Conservation (phyloP, 2,797 vertebrate species). For the Phyllotis vaccarum region DNA sequence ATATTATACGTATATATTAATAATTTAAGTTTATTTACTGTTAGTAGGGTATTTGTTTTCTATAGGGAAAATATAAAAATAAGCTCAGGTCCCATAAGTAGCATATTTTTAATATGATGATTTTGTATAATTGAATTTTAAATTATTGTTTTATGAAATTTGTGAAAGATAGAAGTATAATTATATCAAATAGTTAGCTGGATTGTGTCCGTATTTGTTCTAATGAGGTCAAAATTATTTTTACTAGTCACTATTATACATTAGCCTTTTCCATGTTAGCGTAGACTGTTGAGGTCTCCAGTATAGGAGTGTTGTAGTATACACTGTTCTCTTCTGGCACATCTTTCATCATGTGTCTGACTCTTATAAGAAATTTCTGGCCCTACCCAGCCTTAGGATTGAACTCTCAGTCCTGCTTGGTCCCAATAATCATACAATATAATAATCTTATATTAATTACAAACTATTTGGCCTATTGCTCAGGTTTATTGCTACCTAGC, state of each 20-base stretch:
- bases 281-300: background rate
- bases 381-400: too few species aligned
- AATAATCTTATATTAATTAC: too few species aligned
- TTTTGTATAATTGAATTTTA: conserved; percentile 26
- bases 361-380: too few species aligned
- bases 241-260: background rate
- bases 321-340: background rate
- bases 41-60: background rate
- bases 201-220: background rate
- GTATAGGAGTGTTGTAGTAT: background rate
- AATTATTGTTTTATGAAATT: conserved; percentile 37
- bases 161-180: background rate
- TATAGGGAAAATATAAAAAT: background rate
- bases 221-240: background rate
- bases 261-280: background rate
- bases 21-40: conserved; percentile 11
- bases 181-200: background rate
- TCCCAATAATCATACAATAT: too few species aligned
- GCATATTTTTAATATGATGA: background rate
- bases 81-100: background rate
- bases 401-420: too few species aligned
- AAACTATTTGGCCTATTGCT: too few species aligned
- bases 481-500: too few species aligned
- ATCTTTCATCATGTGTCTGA: background rate
- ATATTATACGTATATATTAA: background rate